These are phyloP conservation scores for Drosophila aldrichi DNA, from an alignment of 2,888 invertebrate species.

Conservation along the genomic window DNA sequence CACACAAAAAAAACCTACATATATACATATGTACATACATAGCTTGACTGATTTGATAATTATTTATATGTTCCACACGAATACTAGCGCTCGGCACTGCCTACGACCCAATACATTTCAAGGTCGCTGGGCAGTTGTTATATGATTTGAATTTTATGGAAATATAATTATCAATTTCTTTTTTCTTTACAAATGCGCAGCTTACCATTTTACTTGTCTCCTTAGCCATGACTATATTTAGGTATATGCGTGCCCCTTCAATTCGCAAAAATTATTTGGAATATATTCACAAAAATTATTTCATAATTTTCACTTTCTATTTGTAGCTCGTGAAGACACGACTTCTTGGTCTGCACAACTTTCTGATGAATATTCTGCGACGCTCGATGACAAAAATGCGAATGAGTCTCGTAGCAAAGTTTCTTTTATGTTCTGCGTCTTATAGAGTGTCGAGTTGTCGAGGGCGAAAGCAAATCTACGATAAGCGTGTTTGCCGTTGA, in stretches of 20 bases:
- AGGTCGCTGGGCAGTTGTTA: conserved; percentile 28
- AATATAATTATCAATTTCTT: conserved; percentile 14
- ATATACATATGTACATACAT: background rate
- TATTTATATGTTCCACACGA: background rate
- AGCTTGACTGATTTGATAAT: background rate
- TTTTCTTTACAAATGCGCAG: background rate
- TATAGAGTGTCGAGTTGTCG: conserved; percentile 43
- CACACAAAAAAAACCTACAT: background rate
- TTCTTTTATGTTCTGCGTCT: conserved; percentile 54
- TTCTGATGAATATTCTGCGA: conserved; percentile 42
- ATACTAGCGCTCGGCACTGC: background rate
- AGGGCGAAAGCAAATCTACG: conserved; percentile 70
- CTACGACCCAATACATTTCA: conserved; percentile 18
- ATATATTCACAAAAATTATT: conserved; percentile 48
- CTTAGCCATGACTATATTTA: conserved; percentile 59
- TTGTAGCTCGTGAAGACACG: conserved; percentile 29
- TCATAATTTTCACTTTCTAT: conserved; percentile 64
- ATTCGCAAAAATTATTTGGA: conserved; percentile 16
- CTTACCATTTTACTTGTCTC: conserved; percentile 75
- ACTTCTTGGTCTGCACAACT: conserved; percentile 35
- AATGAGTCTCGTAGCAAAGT: conserved; percentile 55
- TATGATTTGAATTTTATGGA: background rate
- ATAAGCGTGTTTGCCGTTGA: conserved; percentile 57
- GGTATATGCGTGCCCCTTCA: conserved; percentile 3
- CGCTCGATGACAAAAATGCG: conserved; percentile 66